Evolutionary conservation across 2,113 vertebrate species (phyloP).

Genomic region (Oostethus manadensis): DNA sequence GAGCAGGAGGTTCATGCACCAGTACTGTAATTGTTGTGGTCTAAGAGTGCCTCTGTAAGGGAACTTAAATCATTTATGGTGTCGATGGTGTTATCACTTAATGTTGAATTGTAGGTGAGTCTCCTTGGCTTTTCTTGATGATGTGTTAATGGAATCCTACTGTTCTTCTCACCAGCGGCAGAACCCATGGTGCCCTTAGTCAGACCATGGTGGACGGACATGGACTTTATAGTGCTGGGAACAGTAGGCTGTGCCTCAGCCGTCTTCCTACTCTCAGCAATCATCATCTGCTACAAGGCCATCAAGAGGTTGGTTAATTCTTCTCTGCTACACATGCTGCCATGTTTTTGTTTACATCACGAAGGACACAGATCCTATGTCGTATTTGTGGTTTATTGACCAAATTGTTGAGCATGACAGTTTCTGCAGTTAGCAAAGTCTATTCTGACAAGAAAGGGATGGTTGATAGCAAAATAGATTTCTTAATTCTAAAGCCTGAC

Average conservation of each 20-base stretch:
- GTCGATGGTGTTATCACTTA: constrained; percentile 56
- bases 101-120: constrained; percentile 42
- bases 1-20: constrained; percentile 50
- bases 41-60: constrained; percentile 55
- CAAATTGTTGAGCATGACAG: no score
- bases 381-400: no score
- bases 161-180: constrained; percentile 64
- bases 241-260: constrained; percentile 83
- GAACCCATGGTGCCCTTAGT: constrained; percentile 75
- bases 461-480: no score
- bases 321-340: background rate
- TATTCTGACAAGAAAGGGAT: no score
- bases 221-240: constrained; percentile 81
- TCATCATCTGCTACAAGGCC: constrained; percentile 98
- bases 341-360: background rate
- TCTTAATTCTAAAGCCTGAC: no score
- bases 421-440: no score
- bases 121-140: background rate
- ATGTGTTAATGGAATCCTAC: background rate
- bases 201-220: constrained; percentile 89
- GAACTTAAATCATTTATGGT: constrained; percentile 66
- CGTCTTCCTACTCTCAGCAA: constrained; percentile 85
- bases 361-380: background rate
- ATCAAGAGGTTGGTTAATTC: constrained; percentile 86
- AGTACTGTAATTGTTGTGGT: constrained; percentile 57